A percentile compares a stretch with the other conserved stretches of the same genome.
phyloP scores from a whole-genome alignment of 1,140 invertebrate species.

The Vanessa atalanta region DNA sequence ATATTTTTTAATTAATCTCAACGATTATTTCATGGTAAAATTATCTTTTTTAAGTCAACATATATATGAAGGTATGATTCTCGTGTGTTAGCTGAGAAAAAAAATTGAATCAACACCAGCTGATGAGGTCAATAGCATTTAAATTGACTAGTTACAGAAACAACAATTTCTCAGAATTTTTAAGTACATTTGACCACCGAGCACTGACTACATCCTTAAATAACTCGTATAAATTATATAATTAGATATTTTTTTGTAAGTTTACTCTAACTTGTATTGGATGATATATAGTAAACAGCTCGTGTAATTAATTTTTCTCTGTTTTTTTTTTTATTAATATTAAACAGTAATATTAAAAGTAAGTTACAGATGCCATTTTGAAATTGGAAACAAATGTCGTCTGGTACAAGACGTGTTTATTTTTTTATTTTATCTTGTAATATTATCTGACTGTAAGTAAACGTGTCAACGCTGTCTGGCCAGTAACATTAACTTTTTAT shows the following conservation, averaged over 20 bases:
- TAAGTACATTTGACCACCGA: not conserved
- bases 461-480: conserved; percentile 68
- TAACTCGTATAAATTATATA: not conserved
- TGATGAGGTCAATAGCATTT: conserved; percentile 26
- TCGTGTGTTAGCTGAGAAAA: not conserved
- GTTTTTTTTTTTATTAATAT: not conserved
- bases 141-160: conserved; percentile 12
- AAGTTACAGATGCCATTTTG: not conserved
- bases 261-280: not conserved
- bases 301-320: too few species aligned
- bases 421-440: conserved; percentile 43
- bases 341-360: not conserved
- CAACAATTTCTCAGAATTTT: conserved; percentile 21
- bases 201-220: not conserved
- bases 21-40: too few species aligned
- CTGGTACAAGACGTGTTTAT: conserved; percentile 29
- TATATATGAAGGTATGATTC: too few species aligned
- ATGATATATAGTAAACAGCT: not conserved
- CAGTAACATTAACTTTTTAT: conserved; percentile 61
- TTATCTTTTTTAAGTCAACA: too few species aligned
- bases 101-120: conserved; percentile 9
- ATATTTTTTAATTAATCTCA: too few species aligned
- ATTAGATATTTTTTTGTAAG: not conserved
- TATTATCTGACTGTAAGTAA: conserved; percentile 57
- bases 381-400: conserved; percentile 19